These are phyloP conservation scores for Mylabris sibirica DNA, from an alignment of 2,888 invertebrate species.

Conservation along the genomic window DNA sequence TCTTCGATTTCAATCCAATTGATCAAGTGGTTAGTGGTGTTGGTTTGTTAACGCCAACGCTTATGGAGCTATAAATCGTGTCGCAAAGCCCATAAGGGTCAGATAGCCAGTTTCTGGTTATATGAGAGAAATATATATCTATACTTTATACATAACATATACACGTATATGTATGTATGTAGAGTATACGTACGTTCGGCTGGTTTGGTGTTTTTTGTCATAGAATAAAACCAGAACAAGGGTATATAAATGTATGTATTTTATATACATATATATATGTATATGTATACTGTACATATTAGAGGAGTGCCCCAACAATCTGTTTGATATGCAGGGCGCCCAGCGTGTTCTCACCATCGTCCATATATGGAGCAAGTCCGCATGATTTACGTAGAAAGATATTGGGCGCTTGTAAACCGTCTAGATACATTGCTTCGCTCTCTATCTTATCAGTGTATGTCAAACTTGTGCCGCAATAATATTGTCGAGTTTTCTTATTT, in stretches of 20 bases:
- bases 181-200: not conserved
- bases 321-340: conserved; percentile 53
- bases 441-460: conserved; percentile 57
- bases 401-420: conserved; percentile 59
- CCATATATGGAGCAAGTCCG: conserved; percentile 57
- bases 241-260: conserved; percentile 35
- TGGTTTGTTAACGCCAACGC: conserved; percentile 15
- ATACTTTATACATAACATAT: not conserved
- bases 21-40: conserved; percentile 11
- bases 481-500: conserved; percentile 3
- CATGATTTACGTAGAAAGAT: conserved; percentile 60
- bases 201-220: not conserved
- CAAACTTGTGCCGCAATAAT: conserved; percentile 42
- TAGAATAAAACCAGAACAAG: conserved; percentile 37
- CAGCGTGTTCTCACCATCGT: conserved; percentile 46
- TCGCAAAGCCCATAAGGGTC: conserved; percentile 15
- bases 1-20: conserved; percentile 15
- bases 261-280: no score
- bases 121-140: conserved; percentile 6
- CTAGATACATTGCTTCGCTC: conserved; percentile 56
- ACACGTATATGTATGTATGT: not conserved
- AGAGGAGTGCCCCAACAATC: conserved; percentile 40
- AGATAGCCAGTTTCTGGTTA: conserved; percentile 14
- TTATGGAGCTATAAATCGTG: conserved; percentile 12
- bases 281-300: conserved; percentile 1